Conservation (phyloP, 2,888 invertebrate species). For the Xylota segnis region DNA sequence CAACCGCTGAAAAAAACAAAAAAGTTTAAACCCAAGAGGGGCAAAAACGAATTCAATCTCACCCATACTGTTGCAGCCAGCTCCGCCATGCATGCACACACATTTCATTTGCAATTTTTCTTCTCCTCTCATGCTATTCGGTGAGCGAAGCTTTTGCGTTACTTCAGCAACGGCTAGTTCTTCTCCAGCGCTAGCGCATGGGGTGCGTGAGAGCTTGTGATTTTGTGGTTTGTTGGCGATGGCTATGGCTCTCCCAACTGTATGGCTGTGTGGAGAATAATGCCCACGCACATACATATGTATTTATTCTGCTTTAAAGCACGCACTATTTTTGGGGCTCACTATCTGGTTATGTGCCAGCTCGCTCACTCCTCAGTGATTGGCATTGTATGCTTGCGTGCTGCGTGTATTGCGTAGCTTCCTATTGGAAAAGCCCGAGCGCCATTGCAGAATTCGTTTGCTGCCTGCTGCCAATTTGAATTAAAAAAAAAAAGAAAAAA, state of each 20-base stretch:
- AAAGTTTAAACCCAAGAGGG: slow-evolving; percentile 1
- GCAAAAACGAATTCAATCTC: slow-evolving; percentile 8
- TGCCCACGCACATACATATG: slow-evolving; percentile 28
- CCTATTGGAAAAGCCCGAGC: slow-evolving; percentile 79
- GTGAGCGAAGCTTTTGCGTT: slow-evolving; percentile 39
- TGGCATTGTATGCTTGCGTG: slow-evolving; percentile 71
- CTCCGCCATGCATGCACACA: slow-evolving; percentile 50
- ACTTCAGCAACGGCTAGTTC: background rate
- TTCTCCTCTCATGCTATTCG: slow-evolving; percentile 12
- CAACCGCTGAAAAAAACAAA: slow-evolving; percentile 28
- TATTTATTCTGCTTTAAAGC: slow-evolving; percentile 7
- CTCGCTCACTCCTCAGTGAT: slow-evolving; percentile 66
- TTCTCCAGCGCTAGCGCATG: background rate
- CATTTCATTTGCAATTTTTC: slow-evolving; percentile 48
- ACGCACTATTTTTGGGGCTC: slow-evolving; percentile 75
- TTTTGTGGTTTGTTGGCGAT: slow-evolving; percentile 43
- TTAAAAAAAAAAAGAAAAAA: slow-evolving; percentile 38
- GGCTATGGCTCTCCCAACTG: slow-evolving; percentile 5
- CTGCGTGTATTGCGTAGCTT: slow-evolving; percentile 81
- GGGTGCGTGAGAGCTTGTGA: slow-evolving; percentile 55
- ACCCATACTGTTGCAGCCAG: slow-evolving; percentile 13
- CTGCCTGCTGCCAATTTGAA: slow-evolving; percentile 71
- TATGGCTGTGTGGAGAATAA: slow-evolving; percentile 24
- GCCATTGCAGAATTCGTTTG: slow-evolving; percentile 81
- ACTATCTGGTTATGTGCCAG: slow-evolving; percentile 51